phyloP scores from a whole-genome alignment of 2,797 vertebrate genomes.

The Poeciliopsis turneri region DNA sequence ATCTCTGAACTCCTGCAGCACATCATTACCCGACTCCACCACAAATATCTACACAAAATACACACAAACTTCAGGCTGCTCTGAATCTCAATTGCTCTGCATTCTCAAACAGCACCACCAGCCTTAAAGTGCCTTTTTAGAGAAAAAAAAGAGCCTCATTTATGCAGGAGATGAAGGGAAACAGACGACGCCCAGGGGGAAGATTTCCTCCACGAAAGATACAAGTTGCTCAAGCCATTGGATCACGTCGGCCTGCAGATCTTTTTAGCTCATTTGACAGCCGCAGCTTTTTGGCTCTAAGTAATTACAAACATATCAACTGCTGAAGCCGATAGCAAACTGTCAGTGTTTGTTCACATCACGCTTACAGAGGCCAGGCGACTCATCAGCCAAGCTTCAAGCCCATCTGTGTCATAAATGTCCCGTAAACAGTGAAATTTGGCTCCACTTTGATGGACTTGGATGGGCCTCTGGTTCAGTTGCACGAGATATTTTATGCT shows the following conservation, averaged over 20 bases:
- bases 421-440: neutral
- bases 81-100: constrained; percentile 35
- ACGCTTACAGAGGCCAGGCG: constrained; percentile 13
- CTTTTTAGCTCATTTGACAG: constrained; percentile 65
- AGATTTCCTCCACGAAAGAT: constrained; percentile 60
- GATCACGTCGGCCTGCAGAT: constrained; percentile 56
- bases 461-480: neutral
- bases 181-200: constrained; percentile 43
- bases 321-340: constrained; percentile 40
- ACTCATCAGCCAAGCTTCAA: constrained; percentile 10
- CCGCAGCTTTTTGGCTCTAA: constrained; percentile 45
- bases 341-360: constrained; percentile 18
- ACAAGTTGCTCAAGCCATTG: constrained; percentile 62
- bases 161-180: constrained; percentile 38
- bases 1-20: neutral
- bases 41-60: constrained; percentile 7
- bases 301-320: constrained; percentile 52
- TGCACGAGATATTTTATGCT: neutral
- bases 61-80: constrained; percentile 16
- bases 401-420: neutral
- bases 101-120: constrained; percentile 30
- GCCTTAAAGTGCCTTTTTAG: constrained; percentile 35
- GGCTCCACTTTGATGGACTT: constrained; percentile 8
- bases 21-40: constrained; percentile 38
- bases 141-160: constrained; percentile 49